Conservation (phyloP, 1,140 invertebrate species). For the Diabrotica undecimpunctata region DNA sequence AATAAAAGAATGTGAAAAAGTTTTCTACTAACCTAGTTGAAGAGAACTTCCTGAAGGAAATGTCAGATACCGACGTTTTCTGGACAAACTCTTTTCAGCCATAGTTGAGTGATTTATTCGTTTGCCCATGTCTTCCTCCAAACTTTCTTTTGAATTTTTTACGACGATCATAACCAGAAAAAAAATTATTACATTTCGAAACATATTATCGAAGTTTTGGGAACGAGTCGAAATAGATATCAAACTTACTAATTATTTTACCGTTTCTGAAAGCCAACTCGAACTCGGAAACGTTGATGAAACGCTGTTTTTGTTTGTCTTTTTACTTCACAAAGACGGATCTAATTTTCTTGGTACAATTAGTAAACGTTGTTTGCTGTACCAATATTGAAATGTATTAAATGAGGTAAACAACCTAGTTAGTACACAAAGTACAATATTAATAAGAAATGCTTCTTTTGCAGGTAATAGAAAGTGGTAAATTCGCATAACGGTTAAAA, state of each 20-base stretch:
- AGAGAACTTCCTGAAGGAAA: constrained; percentile 64
- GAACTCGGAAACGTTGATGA: not conserved
- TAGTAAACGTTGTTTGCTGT: too few species aligned
- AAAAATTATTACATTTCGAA: not conserved
- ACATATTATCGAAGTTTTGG: not conserved
- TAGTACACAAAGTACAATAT: too few species aligned
- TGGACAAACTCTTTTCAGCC: constrained; percentile 48
- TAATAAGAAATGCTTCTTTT: too few species aligned
- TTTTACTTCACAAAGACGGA: not conserved
- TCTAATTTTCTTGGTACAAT: too few species aligned
- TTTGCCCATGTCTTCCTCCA: constrained; percentile 24
- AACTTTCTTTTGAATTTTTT: constrained; percentile 21
- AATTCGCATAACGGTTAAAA: too few species aligned
- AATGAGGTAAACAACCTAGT: too few species aligned
- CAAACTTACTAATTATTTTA: not conserved
- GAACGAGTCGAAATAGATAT: not conserved
- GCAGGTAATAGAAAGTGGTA: too few species aligned
- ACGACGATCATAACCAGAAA: constrained; percentile 17
- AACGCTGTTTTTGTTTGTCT: not conserved
- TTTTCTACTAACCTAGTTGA: constrained; percentile 56
- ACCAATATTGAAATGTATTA: too few species aligned
- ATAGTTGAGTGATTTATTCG: constrained; percentile 22
- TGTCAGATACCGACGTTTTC: constrained; percentile 68
- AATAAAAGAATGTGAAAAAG: too few species aligned
- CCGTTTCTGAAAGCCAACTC: not conserved